Conservation (phyloP, 2,888 invertebrate species). For the Torymus auratus region DNA sequence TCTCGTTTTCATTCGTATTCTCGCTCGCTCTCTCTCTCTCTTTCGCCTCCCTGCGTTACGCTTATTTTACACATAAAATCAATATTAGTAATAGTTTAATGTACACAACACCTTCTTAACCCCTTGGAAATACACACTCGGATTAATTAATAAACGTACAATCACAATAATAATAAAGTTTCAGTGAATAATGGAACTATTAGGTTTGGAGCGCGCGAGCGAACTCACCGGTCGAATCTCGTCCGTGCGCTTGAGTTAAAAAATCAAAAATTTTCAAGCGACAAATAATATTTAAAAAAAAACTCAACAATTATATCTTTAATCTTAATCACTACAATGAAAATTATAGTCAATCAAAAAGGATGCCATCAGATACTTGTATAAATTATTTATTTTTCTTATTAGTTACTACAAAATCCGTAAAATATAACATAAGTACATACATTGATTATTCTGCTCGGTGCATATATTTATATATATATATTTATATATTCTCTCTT, state of each 20-base stretch:
- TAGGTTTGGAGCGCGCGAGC: slow-evolving; percentile 35
- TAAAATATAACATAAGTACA: slow-evolving; percentile 30
- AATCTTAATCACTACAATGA: too few relatives aligned
- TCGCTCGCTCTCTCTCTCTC: slow-evolving; percentile 9
- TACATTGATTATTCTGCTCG: slow-evolving; percentile 33
- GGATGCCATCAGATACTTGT: slow-evolving; percentile 20
- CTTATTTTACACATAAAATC: slow-evolving; percentile 71
- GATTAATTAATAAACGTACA: slow-evolving; percentile 47
- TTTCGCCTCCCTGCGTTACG: slow-evolving; percentile 64
- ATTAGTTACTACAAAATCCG: slow-evolving; percentile 41
- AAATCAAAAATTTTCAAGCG: too few relatives aligned
- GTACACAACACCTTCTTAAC: slow-evolving; percentile 49
- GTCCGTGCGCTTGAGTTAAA: too few relatives aligned
- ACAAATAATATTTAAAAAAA: too few relatives aligned
- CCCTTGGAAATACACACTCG: slow-evolving; percentile 51
- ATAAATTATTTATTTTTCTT: slow-evolving; percentile 50
- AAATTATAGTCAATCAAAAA: slow-evolving; percentile 6
- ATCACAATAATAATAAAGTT: slow-evolving; percentile 61
- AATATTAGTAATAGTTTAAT: slow-evolving; percentile 64
- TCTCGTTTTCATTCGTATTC: slow-evolving; percentile 1
- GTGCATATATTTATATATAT: neutral
- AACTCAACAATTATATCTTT: too few relatives aligned
- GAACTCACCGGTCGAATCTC: slow-evolving; percentile 23
- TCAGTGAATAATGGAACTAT: slow-evolving; percentile 32
- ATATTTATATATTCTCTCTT: neutral